Conservation (phyloP, 2,113 vertebrate species). For the Burhinus oedicnemus region DNA sequence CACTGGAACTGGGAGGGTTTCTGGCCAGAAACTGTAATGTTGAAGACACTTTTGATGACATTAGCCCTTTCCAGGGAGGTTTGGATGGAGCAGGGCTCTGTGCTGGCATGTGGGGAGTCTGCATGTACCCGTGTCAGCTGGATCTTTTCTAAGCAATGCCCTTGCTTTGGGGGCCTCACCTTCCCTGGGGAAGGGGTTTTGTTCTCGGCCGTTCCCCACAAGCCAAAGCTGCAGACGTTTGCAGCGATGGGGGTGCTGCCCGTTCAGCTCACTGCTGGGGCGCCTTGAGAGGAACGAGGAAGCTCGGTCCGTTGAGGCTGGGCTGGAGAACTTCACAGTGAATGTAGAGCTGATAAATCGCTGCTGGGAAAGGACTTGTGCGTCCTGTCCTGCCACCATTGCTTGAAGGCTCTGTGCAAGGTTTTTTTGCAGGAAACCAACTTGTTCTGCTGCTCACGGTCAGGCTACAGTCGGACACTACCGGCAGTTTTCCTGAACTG, state of each 20-base stretch:
- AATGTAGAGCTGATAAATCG: background rate
- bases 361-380: background rate
- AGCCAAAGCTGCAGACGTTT: background rate
- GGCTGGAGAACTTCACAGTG: background rate
- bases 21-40: background rate
- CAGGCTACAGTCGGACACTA: background rate
- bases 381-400: background rate
- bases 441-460: background rate
- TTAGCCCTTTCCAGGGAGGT: too few relatives aligned
- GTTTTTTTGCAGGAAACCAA: background rate
- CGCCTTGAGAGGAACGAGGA: background rate
- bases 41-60: background rate
- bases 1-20: background rate
- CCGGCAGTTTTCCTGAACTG: background rate
- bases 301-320: background rate
- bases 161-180: background rate
- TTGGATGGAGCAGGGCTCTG: background rate
- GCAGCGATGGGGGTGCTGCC: background rate
- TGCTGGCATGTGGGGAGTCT: background rate
- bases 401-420: background rate
- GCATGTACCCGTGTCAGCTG: fast-evolving
- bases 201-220: background rate
- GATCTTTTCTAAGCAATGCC: background rate
- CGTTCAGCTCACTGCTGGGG: background rate
- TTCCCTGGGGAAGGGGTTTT: background rate